Conservation (phyloP, 1,140 invertebrate species). For the Musca vetustissima region DNA sequence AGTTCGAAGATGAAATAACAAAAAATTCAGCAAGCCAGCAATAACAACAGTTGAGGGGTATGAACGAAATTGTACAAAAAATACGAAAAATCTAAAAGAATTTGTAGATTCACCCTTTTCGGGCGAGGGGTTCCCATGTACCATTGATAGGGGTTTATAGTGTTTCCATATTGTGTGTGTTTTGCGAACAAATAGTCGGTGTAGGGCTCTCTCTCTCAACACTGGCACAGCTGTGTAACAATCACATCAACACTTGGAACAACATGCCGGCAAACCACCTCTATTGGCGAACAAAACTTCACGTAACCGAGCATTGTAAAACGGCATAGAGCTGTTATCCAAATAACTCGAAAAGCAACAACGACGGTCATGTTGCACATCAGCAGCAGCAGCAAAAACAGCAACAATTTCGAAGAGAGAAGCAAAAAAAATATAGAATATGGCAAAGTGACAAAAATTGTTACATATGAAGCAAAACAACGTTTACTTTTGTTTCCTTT, state of each 20-base stretch:
- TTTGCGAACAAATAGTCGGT: too few relatives aligned
- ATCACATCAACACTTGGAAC: background rate
- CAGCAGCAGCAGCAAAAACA: background rate
- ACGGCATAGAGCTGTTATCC: background rate
- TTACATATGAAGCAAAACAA: background rate
- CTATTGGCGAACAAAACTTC: background rate
- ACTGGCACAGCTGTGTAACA: too few relatives aligned
- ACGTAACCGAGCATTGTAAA: conserved; percentile 23
- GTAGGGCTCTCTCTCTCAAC: too few relatives aligned
- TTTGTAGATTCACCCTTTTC: too few relatives aligned
- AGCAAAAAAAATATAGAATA: too few relatives aligned
- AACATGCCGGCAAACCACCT: conserved; percentile 25
- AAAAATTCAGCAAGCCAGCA: background rate
- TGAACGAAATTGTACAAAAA: too few relatives aligned
- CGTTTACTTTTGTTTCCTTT: conserved; percentile 1
- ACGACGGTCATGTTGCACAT: background rate
- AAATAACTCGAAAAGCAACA: background rate
- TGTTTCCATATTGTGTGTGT: too few relatives aligned
- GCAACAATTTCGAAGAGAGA: background rate
- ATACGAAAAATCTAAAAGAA: too few relatives aligned
- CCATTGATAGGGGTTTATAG: too few relatives aligned
- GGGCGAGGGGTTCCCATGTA: too few relatives aligned
- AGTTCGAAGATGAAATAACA: background rate
- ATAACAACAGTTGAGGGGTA: background rate
- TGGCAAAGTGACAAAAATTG: conserved; percentile 54